A percentile compares a stretch with the other conserved stretches of the same genome.
Evolutionary conservation across 2,888 invertebrate species (phyloP).

Genomic region (Drosophila greeni): DNA sequence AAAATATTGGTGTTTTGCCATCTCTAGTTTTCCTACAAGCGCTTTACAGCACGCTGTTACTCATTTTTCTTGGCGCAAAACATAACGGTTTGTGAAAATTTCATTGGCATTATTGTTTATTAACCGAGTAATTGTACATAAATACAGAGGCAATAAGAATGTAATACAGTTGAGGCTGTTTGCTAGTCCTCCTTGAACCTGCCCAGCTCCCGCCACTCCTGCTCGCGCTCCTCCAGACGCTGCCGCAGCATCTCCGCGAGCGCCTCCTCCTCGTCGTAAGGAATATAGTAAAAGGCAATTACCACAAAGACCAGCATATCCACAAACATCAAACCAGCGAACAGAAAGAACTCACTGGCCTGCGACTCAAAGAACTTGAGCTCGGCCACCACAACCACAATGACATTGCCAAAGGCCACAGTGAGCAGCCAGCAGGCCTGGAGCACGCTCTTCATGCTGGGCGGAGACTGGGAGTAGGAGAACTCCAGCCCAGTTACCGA

Average conservation of each 20-base stretch:
- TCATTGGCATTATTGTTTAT: neutral
- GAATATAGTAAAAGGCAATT: constrained; percentile 88
- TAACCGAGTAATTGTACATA: neutral
- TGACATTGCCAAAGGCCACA: constrained; percentile 94
- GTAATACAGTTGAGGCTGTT: too few relatives aligned
- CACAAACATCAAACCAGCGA: constrained; percentile 90
- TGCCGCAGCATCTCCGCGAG: constrained; percentile 8
- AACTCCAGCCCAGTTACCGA: constrained; percentile 85
- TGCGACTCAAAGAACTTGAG: constrained; percentile 86
- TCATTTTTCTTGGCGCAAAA: neutral
- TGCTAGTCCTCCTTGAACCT: constrained; percentile 5
- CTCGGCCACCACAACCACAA: constrained; percentile 93
- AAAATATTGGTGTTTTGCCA: neutral
- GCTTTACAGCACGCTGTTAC: constrained; percentile 2
- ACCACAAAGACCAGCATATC: constrained; percentile 90
- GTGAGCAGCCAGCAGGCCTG: constrained; percentile 95
- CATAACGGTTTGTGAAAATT: too few relatives aligned
- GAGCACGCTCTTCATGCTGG: constrained; percentile 94
- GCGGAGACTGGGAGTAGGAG: constrained; percentile 84
- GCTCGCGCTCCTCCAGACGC: constrained; percentile 3
- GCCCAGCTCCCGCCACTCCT: constrained; percentile 2
- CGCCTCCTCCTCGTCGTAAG: constrained; percentile 53
- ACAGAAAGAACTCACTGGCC: constrained; percentile 92
- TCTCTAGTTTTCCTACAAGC: too few relatives aligned
- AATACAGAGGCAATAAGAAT: neutral